Percentiles rank a stretch among this genome's conserved stretches.
Conservation (phyloP, 2,797 vertebrate genomes). For the Enteromius paludinosus region DNA sequence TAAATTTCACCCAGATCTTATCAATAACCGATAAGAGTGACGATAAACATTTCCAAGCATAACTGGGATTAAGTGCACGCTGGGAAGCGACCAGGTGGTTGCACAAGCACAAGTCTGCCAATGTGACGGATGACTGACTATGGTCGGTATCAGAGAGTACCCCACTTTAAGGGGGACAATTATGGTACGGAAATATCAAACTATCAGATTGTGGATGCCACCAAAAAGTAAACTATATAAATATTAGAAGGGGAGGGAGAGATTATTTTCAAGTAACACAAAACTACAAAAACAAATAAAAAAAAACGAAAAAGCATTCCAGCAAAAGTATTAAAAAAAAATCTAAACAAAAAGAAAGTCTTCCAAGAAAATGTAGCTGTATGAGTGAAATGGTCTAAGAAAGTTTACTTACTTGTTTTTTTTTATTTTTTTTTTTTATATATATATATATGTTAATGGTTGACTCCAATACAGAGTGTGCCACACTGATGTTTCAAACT, state of each 20-base stretch:
- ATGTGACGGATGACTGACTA: conserved; percentile 58
- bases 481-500: conserved; percentile 72
- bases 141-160: conserved; percentile 51
- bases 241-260: conserved; percentile 14
- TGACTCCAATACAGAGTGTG: conserved; percentile 77
- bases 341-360: conserved; percentile 62
- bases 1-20: conserved; percentile 8
- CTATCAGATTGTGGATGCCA: conserved; percentile 29
- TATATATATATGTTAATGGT: conserved; percentile 65
- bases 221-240: conserved; percentile 27
- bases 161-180: conserved; percentile 23
- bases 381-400: conserved; percentile 49
- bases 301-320: conserved; percentile 57
- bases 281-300: neutral
- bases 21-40: conserved; percentile 8
- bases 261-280: conserved; percentile 43
- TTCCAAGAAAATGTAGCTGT: conserved; percentile 76
- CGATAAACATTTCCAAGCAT: conserved; percentile 18
- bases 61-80: conserved; percentile 19
- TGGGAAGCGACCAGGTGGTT: conserved; percentile 50
- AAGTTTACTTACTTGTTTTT: conserved; percentile 48
- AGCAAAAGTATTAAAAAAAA: conserved; percentile 61
- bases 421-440: conserved; percentile 65
- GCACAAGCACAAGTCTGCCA: conserved; percentile 73
- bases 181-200: conserved; percentile 30